Evolutionary conservation across 2,888 invertebrate genomes (phyloP).

Genomic region (Tenthredo notha): DNA sequence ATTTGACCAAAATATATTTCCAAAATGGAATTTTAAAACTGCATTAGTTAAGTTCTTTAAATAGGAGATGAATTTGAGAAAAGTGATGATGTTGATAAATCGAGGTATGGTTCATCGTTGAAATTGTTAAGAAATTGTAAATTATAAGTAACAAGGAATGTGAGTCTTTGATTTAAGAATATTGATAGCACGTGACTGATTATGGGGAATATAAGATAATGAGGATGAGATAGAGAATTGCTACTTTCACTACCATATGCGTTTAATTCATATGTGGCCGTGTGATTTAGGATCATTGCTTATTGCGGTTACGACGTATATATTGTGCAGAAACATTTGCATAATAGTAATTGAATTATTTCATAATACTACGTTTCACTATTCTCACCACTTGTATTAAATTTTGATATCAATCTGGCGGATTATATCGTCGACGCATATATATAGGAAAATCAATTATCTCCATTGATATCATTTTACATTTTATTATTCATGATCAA

Average conservation of each 20-base stretch:
- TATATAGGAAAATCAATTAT: neutral
- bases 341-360: slow-evolving; percentile 37
- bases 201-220: slow-evolving; percentile 10
- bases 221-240: neutral
- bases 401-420: neutral
- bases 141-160: neutral
- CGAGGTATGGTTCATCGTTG: neutral
- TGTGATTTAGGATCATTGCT: slow-evolving; percentile 41
- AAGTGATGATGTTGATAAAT: neutral
- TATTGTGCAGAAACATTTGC: slow-evolving; percentile 35
- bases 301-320: slow-evolving; percentile 29
- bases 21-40: neutral
- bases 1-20: neutral
- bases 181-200: slow-evolving; percentile 10
- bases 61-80: neutral
- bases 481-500: neutral
- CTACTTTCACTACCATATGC: slow-evolving; percentile 32
- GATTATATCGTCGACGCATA: neutral
- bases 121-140: neutral
- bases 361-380: slow-evolving; percentile 10
- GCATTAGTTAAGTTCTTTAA: neutral
- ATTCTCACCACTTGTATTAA: neutral
- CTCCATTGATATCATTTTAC: neutral
- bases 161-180: neutral
- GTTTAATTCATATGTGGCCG: slow-evolving; percentile 18